phyloP scores from a whole-genome alignment of 2,888 invertebrate genomes.

The Atethmia centrago region DNA sequence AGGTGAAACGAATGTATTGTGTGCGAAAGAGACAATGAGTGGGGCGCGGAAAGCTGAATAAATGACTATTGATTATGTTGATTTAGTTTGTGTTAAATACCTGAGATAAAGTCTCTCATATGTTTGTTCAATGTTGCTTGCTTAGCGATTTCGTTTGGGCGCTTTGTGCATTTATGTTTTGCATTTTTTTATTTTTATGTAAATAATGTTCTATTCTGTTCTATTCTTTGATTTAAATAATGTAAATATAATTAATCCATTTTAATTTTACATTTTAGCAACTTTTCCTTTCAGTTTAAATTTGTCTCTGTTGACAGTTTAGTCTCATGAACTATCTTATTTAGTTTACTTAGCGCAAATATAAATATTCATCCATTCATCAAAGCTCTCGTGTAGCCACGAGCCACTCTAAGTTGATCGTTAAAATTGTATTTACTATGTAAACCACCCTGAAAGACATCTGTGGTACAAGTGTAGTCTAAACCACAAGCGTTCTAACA shows the following conservation, averaged over 20 bases:
- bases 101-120: constrained; percentile 41
- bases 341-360: not conserved
- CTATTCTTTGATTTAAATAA: constrained; percentile 33
- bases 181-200: too few species aligned
- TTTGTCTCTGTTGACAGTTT: not conserved
- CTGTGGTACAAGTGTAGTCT: constrained; percentile 9
- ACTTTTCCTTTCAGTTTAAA: not conserved
- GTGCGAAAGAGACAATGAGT: constrained; percentile 75
- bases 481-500: constrained; percentile 11
- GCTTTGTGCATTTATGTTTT: too few species aligned
- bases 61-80: constrained; percentile 69
- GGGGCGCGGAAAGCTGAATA: constrained; percentile 70
- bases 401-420: constrained; percentile 5
- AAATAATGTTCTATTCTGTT: too few species aligned
- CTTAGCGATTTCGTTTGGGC: constrained; percentile 20
- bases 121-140: constrained; percentile 26
- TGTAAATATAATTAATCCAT: constrained; percentile 11
- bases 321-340: not conserved
- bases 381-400: constrained; percentile 2
- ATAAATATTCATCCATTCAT: constrained; percentile 3
- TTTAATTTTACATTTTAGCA: not conserved
- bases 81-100: constrained; percentile 64
- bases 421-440: constrained; percentile 28
- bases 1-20: constrained; percentile 78
- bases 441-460: constrained; percentile 7